Conservation (phyloP, 2,888 invertebrate species). For the Neoaliturus tenellus region DNA sequence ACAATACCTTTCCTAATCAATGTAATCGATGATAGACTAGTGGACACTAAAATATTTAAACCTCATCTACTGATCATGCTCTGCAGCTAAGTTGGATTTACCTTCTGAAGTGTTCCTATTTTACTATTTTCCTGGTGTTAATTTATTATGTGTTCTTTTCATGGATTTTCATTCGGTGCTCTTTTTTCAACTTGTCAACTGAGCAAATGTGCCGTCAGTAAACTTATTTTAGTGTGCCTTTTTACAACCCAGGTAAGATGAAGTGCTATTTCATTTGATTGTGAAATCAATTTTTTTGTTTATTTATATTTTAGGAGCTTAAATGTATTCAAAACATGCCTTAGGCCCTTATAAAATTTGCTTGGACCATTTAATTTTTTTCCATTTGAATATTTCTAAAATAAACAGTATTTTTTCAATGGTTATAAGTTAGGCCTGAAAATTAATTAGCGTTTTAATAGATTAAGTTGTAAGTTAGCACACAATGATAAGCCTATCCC, state of each 20-base stretch:
- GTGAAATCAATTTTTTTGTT: no score
- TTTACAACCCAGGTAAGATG: neutral
- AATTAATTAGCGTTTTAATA: no score
- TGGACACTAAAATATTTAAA: constrained; percentile 14
- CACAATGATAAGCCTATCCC: no score
- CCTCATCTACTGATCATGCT: constrained; percentile 11
- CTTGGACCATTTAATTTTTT: no score
- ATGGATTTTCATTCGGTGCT: neutral
- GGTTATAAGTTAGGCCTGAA: no score
- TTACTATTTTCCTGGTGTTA: neutral
- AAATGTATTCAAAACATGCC: no score
- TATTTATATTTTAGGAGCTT: no score
- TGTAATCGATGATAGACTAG: constrained; percentile 16
- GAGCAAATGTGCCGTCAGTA: neutral
- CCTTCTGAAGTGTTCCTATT: neutral
- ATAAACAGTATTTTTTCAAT: no score
- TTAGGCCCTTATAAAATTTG: no score
- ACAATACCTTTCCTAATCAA: neutral
- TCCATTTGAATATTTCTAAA: no score
- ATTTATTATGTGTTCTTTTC: constrained; percentile 10
- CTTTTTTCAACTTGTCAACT: neutral
- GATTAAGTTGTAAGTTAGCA: no score
- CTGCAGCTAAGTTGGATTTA: neutral
- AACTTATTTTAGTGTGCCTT: constrained; percentile 4
- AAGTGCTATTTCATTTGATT: no score